phyloP scores from a whole-genome alignment of 2,113 vertebrate genomes.

The Gopherus flavomarginatus region DNA sequence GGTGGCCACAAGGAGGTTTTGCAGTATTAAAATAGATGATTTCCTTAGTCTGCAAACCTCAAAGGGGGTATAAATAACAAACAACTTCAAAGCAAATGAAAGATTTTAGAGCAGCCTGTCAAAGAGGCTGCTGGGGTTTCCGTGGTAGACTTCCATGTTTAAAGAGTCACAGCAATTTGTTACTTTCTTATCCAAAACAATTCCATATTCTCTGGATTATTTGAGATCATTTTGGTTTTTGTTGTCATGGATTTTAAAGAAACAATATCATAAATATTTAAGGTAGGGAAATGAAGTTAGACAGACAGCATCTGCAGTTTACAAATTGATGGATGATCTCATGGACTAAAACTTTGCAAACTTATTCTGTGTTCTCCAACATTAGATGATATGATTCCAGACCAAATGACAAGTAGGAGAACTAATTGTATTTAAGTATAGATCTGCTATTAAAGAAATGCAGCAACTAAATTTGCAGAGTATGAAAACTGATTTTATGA shows the following conservation, averaged over 20 bases:
- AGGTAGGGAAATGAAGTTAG: slow-evolving; percentile 27
- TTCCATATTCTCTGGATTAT: slow-evolving; percentile 65
- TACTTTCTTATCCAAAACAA: slow-evolving; percentile 64
- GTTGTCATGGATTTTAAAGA: slow-evolving; percentile 64
- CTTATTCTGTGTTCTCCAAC: slow-evolving; percentile 29
- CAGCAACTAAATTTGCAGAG: slow-evolving; percentile 22
- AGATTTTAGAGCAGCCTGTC: slow-evolving; percentile 39
- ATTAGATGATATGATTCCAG: slow-evolving; percentile 4
- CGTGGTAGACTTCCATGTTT: slow-evolving; percentile 57
- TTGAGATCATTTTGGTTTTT: slow-evolving; percentile 60
- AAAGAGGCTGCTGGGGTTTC: slow-evolving; percentile 60
- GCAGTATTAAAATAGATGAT: slow-evolving; percentile 72
- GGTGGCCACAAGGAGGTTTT: slow-evolving; percentile 58
- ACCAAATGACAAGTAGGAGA: slow-evolving; percentile 30
- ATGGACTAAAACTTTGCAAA: slow-evolving; percentile 50
- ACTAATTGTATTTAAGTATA: slow-evolving; percentile 38
- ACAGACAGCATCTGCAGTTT: slow-evolving; percentile 32
- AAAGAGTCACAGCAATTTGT: slow-evolving; percentile 45
- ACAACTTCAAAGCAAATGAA: slow-evolving; percentile 47
- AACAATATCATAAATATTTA: slow-evolving; percentile 52
- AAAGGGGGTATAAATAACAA: slow-evolving; percentile 70
- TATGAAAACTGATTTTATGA: slow-evolving; percentile 15
- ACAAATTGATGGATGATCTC: slow-evolving; percentile 54
- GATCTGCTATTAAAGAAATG: not conserved
- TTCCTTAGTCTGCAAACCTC: slow-evolving; percentile 65